phyloP scores from a whole-genome alignment of 2,113 vertebrate genomes.

The Lonchura striata region DNA sequence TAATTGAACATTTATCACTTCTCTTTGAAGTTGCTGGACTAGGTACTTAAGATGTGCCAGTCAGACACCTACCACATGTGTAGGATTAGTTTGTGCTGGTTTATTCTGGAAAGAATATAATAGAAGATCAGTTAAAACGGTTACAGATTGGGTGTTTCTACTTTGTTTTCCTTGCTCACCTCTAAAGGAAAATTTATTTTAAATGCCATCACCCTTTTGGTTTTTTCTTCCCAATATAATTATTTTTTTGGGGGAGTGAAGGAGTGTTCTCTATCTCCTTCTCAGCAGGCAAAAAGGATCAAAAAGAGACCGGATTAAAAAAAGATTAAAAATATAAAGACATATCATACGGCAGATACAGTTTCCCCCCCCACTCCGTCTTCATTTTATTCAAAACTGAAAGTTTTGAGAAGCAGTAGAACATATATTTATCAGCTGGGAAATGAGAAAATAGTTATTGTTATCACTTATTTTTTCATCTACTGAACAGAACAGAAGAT shows the following conservation, averaged over 20 bases:
- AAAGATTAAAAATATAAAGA: neutral
- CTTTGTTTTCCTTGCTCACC: neutral
- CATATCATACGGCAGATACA: neutral
- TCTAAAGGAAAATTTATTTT: neutral
- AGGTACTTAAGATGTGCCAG: neutral
- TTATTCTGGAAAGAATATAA: neutral
- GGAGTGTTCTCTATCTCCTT: neutral
- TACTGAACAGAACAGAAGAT: neutral
- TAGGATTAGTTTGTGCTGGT: neutral
- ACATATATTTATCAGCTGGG: neutral
- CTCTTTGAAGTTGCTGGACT: neutral
- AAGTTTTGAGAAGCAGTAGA: neutral
- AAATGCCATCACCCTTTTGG: rapidly evolving
- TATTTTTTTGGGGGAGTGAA: neutral
- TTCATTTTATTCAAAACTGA: neutral
- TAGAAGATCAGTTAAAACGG: neutral
- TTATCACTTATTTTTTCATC: neutral
- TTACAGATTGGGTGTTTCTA: neutral
- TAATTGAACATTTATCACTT: neutral
- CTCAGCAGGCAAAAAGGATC: neutral
- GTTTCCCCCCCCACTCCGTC: rapidly evolving
- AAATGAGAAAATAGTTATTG: neutral
- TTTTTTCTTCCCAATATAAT: neutral
- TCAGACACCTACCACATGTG: rapidly evolving
- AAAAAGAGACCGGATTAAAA: neutral